A percentile compares a stretch with the other conserved stretches of the same genome.
Conservation (phyloP, 2,113 vertebrate species). For the Isichthys henryi region DNA sequence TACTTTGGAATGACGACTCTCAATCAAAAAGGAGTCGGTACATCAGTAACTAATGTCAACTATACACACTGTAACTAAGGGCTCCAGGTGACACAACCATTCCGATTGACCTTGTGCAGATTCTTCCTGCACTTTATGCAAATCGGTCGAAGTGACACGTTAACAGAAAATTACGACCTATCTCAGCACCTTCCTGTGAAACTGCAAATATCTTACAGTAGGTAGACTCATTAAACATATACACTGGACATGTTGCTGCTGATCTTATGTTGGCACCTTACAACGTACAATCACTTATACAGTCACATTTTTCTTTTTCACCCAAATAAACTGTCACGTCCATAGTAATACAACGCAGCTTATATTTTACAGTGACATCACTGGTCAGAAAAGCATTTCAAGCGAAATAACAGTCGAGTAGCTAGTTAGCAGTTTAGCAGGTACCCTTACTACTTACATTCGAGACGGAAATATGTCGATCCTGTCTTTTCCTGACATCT, state of each 20-base stretch:
- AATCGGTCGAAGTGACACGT: background rate
- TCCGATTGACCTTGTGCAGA: background rate
- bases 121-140: background rate
- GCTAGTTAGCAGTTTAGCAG: background rate
- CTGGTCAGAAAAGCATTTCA: background rate
- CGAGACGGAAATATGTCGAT: slow-evolving; percentile 94
- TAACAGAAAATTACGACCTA: background rate
- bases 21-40: background rate
- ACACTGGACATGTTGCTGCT: background rate
- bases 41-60: background rate
- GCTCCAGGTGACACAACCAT: background rate
- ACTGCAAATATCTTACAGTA: background rate
- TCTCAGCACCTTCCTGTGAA: background rate
- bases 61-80: background rate
- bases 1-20: background rate
- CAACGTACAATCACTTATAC: background rate
- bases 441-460: slow-evolving; percentile 74
- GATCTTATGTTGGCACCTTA: background rate
- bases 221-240: background rate
- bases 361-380: background rate
- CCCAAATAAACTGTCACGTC: background rate
- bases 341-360: background rate
- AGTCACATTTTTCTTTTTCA: background rate
- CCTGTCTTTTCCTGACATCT: slow-evolving; percentile 90
- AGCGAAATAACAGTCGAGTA: background rate